Conservation (phyloP, 2,113 vertebrate species). For the Podarcis muralis region DNA sequence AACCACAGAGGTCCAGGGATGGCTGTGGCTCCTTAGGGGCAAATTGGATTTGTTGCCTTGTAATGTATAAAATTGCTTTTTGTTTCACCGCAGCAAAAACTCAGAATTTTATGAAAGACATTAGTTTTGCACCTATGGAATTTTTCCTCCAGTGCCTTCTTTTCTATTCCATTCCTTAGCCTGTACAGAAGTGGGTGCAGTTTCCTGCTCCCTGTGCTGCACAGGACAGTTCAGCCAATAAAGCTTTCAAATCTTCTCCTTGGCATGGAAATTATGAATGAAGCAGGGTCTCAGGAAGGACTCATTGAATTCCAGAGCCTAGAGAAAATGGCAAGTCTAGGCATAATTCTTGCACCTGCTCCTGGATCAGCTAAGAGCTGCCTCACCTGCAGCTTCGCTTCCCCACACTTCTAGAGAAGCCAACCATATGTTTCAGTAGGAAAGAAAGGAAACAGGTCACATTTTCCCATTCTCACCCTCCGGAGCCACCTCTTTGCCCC, state of each 20-base stretch:
- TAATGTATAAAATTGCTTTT: background rate
- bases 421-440: background rate
- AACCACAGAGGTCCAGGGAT: background rate
- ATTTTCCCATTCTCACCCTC: too few relatives aligned
- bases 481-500: too few relatives aligned
- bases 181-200: too few relatives aligned
- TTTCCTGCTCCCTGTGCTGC: too few relatives aligned
- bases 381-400: background rate
- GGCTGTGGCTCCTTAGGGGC: background rate
- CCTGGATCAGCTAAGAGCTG: background rate
- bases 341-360: background rate
- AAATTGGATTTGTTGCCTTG: background rate
- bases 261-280: too few relatives aligned
- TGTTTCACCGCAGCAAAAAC: background rate
- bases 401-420: background rate
- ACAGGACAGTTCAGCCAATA: too few relatives aligned
- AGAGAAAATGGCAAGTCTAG: background rate
- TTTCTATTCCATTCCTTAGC: too few relatives aligned
- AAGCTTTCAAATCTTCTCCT: too few relatives aligned
- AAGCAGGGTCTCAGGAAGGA: too few relatives aligned
- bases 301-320: background rate
- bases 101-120: background rate
- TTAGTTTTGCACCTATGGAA: background rate
- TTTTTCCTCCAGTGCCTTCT: too few relatives aligned
- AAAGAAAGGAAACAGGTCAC: too few relatives aligned